Percentiles rank a stretch among this genome's conserved stretches.
These are phyloP conservation scores for Cottus gobio DNA, from an alignment of 2,113 vertebrate genomes.

Conservation along the genomic window DNA sequence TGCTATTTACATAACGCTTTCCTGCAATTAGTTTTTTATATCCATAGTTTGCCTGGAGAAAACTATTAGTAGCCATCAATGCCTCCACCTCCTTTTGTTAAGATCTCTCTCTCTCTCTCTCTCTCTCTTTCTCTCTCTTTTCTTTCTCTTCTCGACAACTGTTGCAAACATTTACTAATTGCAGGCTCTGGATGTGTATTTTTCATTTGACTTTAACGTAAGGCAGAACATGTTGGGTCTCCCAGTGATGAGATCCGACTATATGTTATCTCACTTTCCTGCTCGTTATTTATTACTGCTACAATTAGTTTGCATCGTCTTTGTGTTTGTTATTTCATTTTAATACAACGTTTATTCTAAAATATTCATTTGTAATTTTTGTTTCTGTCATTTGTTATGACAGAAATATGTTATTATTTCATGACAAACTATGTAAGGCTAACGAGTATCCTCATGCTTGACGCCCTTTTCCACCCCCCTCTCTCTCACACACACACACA, in stretches of 20 bases:
- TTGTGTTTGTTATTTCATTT: background rate
- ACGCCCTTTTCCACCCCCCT: constrained; percentile 47
- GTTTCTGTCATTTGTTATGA: background rate
- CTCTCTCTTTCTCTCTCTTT: too few relatives aligned
- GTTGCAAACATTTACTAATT: background rate
- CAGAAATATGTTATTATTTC: background rate
- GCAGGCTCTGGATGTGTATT: background rate
- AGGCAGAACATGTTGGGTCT: background rate
- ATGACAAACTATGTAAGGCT: constrained; percentile 1
- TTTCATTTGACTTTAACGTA: background rate
- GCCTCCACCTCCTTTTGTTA: background rate
- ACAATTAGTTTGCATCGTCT: background rate
- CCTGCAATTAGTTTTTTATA: background rate
- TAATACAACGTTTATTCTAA: background rate
- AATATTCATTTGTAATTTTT: background rate
- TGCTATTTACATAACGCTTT: background rate
- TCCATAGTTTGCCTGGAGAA: background rate
- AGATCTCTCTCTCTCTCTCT: background rate
- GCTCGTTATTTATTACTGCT: background rate
- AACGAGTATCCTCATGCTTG: constrained; percentile 24
- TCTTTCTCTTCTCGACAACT: background rate
- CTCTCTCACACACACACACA: too few relatives aligned
- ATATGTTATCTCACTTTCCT: background rate
- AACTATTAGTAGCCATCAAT: background rate
- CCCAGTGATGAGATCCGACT: background rate